Evolutionary conservation across 2,888 invertebrate genomes (phyloP).

Genomic region (Lucinisca nassula): DNA sequence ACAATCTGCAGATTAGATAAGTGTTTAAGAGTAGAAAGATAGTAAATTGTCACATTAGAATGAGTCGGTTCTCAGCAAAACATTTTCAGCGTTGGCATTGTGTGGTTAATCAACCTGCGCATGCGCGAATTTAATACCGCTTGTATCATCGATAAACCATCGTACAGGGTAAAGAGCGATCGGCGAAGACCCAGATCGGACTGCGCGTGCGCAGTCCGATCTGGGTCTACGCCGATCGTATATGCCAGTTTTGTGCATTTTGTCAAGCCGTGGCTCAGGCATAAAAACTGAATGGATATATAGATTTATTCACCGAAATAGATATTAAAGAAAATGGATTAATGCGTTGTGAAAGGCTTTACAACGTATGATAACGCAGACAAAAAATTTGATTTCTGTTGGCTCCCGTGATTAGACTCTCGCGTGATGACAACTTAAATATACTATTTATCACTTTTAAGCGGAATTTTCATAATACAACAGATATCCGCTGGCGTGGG

Average conservation of each 20-base stretch:
- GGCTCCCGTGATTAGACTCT: not conserved
- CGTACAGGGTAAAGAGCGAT: too few relatives aligned
- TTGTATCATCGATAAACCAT: too few relatives aligned
- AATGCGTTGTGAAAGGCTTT: not conserved
- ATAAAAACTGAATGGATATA: slow-evolving; percentile 1
- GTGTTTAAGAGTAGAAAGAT: not conserved
- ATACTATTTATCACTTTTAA: slow-evolving; percentile 8
- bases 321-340: not conserved
- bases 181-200: too few relatives aligned
- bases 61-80: too few relatives aligned
- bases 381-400: not conserved
- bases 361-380: not conserved
- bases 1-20: not conserved
- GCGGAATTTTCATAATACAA: not conserved
- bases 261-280: too few relatives aligned
- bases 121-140: too few relatives aligned
- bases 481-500: not conserved
- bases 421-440: not conserved
- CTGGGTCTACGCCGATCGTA: too few relatives aligned
- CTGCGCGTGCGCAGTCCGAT: too few relatives aligned
- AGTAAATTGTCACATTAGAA: slow-evolving; percentile 9
- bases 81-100: too few relatives aligned
- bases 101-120: too few relatives aligned
- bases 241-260: too few relatives aligned
- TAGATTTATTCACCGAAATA: not conserved